phyloP scores from a whole-genome alignment of 2,797 vertebrate species.

The Allochrocebus solatus region DNA sequence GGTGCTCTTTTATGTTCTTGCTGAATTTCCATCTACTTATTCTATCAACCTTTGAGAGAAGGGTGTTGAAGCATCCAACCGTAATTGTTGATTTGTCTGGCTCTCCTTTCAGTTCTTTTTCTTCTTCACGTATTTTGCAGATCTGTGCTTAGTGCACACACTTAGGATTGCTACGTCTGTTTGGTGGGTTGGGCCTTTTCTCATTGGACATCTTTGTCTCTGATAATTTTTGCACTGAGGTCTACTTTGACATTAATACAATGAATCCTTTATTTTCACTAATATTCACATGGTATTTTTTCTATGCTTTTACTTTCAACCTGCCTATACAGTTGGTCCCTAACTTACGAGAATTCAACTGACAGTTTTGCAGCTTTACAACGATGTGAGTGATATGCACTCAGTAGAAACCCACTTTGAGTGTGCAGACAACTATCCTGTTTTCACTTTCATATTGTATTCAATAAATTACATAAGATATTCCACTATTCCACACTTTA shows the following conservation, averaged over 20 bases:
- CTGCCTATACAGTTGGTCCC: not conserved
- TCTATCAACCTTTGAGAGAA: not conserved
- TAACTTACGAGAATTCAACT: too few relatives aligned
- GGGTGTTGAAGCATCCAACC: too few relatives aligned
- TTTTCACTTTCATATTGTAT: not conserved
- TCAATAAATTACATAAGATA: not conserved
- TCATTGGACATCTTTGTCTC: not conserved
- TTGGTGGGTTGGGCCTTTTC: not conserved
- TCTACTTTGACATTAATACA: not conserved
- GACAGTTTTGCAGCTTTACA: too few relatives aligned
- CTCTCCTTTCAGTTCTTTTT: not conserved
- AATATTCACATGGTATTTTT: not conserved
- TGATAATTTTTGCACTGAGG: not conserved
- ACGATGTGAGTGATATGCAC: not conserved
- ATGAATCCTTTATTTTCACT: not conserved
- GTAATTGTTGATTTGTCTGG: not conserved
- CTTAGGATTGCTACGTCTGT: not conserved
- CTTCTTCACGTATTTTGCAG: not conserved
- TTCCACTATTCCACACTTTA: not conserved
- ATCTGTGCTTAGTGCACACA: too few relatives aligned
- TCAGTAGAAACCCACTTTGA: not conserved
- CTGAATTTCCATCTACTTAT: not conserved
- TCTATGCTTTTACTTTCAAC: not conserved
- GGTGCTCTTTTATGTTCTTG: not conserved
- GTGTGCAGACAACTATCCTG: too few relatives aligned